A percentile compares a stretch with the other conserved stretches of the same genome.
Conservation (phyloP, 64 coral and sea anemone genomes). For the Dendrophyllia cribrosa region DNA sequence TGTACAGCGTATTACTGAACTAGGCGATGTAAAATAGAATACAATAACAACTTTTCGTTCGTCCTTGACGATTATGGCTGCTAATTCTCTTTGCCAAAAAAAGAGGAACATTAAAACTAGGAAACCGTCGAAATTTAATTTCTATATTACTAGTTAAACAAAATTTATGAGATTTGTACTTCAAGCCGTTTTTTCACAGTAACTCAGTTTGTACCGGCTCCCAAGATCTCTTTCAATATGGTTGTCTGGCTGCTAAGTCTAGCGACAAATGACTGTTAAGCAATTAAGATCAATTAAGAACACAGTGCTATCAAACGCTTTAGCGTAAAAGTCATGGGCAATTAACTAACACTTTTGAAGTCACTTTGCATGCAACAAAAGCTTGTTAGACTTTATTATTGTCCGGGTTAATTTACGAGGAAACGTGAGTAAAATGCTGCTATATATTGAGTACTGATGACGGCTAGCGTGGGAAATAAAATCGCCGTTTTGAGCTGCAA, state of each 20-base stretch:
- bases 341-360: not conserved
- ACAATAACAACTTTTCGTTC: no score
- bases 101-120: no score
- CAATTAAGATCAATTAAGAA: constrained; percentile 31
- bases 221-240: not conserved
- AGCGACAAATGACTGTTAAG: not conserved
- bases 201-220: no score
- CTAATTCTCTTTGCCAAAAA: no score
- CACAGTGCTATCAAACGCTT: not conserved
- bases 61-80: no score
- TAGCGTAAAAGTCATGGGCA: not conserved
- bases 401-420: not conserved
- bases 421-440: not conserved
- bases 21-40: no score
- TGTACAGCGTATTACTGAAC: no score
- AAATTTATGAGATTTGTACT: no score
- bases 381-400: not conserved
- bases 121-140: no score
- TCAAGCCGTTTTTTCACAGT: no score
- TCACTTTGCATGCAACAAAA: not conserved
- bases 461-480: not conserved
- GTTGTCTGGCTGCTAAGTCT: not conserved
- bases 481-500: not conserved
- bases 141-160: no score
- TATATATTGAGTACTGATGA: not conserved